Evolutionary conservation across 2,888 invertebrate species (phyloP), one percentile per base, ranked within the genome.

Genomic region (Actias luna): DNA sequence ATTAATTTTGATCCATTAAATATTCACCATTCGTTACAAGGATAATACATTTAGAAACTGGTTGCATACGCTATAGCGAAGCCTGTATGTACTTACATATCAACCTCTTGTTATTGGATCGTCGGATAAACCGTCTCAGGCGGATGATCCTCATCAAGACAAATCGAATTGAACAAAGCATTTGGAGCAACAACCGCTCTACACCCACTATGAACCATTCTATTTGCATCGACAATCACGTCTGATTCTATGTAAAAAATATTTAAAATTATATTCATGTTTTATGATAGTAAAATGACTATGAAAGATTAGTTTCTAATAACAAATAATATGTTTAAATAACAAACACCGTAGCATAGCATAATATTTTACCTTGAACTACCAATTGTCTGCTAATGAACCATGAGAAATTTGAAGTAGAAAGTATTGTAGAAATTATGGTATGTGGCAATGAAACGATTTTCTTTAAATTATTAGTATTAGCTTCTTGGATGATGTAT

Each of bases 121-220:
- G 74, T 63, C 36, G 58, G 61, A 58, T 55, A 52, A 42, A 61
- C 29, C 63, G 63, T 65, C 70, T 69, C 67, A 63, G 69, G 60
- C 82, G 85, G 83, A 84, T 76, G 77, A 67, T 69, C 72, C 67
- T 72, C 74, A 80, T 84, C 80, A 79, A 77, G 74, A 73, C 70
- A 70, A 75, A 74, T 73, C 72, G 71, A 69, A 69, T 69, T 63
- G 71, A 68, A 77, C 79, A 79, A 83, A 83, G 76, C 79, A 84
- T 83, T 79, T 76, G 72, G 79, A 74, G 75, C 78, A 78, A 82
- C 76, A 75, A 84, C 72, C 67, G 82, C 69, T 60, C 66, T 64
- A 68, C 81, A 75, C 82, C 82, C 75, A 78, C 79, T 63, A 42
- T 63, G 46, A 63, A 52, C 25, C 42, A 62, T 31, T 31, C 61